phyloP scores from a whole-genome alignment of 2,888 invertebrate genomes.

The Isoperla grammatica region DNA sequence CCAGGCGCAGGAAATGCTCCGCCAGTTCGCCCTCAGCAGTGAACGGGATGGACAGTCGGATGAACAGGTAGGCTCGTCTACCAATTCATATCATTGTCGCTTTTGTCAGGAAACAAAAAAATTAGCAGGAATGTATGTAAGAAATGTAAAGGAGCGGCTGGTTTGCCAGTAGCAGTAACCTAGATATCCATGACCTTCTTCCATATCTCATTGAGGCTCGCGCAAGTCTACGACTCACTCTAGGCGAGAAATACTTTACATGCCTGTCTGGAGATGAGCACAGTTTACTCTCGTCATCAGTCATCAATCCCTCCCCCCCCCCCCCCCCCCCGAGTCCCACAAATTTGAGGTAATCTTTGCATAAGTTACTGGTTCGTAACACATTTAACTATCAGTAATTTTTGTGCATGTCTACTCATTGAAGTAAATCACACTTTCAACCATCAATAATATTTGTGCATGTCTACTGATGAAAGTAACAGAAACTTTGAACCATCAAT shows the following conservation, averaged over 20 bases:
- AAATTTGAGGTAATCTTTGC: too few species aligned
- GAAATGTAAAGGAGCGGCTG: not conserved
- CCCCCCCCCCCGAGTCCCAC: too few species aligned
- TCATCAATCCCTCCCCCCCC: too few species aligned
- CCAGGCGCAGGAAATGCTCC: conserved; percentile 38
- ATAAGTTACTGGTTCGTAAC: too few species aligned
- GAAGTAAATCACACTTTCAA: too few species aligned
- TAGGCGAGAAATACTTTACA: not conserved
- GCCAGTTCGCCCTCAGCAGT: conserved; percentile 37
- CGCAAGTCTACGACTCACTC: not conserved
- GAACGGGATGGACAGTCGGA: conserved; percentile 20
- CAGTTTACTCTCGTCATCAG: too few species aligned
- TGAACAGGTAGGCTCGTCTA: not conserved
- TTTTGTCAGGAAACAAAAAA: not conserved
- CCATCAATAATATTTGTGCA: too few species aligned
- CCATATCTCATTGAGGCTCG: not conserved
- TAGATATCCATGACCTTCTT: conserved; percentile 8
- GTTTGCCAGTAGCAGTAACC: not conserved
- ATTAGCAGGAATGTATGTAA: not conserved
- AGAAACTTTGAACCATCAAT: too few species aligned
- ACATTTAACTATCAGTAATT: too few species aligned
- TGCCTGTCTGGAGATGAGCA: too few species aligned
- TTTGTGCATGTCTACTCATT: too few species aligned
- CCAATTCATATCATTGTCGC: not conserved
- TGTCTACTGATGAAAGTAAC: too few species aligned